Conservation (phyloP, 2,797 vertebrate species). For the Hyperoplus immaculatus region DNA sequence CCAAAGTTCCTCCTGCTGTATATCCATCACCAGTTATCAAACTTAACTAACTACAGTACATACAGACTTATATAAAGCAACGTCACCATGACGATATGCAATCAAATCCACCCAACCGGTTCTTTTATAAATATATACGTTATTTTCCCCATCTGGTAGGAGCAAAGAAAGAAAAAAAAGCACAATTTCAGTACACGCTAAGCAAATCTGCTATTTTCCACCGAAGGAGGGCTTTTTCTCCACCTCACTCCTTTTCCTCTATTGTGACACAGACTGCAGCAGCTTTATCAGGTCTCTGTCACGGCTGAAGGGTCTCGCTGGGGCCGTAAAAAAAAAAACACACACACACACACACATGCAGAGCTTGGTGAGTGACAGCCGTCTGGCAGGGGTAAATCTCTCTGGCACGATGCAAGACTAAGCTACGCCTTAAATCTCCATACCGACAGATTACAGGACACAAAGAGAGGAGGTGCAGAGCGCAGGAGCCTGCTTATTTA, state of each 20-base stretch:
- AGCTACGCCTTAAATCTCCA: slow-evolving; percentile 75
- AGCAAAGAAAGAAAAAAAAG: slow-evolving; percentile 18
- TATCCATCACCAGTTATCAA: slow-evolving; percentile 52
- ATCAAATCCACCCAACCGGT: slow-evolving; percentile 18
- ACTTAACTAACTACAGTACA: slow-evolving; percentile 33
- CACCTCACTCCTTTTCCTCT: slow-evolving; percentile 31
- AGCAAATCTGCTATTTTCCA: slow-evolving; percentile 30
- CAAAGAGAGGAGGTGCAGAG: slow-evolving; percentile 38
- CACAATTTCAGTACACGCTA: background rate
- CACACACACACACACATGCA: slow-evolving; percentile 1
- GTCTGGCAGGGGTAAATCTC: slow-evolving; percentile 68
- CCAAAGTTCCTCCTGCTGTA: slow-evolving; percentile 31
- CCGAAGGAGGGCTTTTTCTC: slow-evolving; percentile 19
- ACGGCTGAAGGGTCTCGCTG: slow-evolving; percentile 71
- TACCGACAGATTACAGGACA: slow-evolving; percentile 70
- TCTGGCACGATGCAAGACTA: slow-evolving; percentile 62
- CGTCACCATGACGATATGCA: slow-evolving; percentile 35
- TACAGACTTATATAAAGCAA: slow-evolving; percentile 42
- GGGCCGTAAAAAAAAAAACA: slow-evolving; percentile 43
- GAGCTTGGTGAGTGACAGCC: slow-evolving; percentile 64
- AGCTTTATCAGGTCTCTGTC: slow-evolving; percentile 78
- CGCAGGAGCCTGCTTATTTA: slow-evolving; percentile 47
- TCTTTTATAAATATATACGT: background rate
- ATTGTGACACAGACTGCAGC: slow-evolving; percentile 50
- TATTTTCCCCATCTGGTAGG: background rate